Evolutionary conservation across 2,888 invertebrate species (phyloP).

Genomic region (Thyatira batis): DNA sequence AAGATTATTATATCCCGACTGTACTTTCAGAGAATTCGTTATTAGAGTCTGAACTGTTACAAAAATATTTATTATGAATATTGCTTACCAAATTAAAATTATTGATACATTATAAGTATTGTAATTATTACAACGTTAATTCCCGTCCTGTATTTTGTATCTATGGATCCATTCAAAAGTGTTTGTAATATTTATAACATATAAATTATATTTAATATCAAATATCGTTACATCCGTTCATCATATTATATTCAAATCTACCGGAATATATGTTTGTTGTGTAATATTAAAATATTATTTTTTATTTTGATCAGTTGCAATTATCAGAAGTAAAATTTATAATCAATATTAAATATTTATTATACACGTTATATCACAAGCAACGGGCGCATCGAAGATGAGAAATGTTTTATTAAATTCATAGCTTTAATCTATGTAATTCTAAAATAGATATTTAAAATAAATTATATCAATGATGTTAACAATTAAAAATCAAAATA

Average conservation of each 20-base stretch:
- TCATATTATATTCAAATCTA: not conserved
- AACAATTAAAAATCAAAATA: slow-evolving; percentile 25
- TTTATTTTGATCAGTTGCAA: slow-evolving; percentile 1
- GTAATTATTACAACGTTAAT: slow-evolving; percentile 19
- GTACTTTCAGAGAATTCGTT: not conserved
- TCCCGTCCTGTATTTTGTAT: slow-evolving; percentile 30
- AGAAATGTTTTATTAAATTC: slow-evolving; percentile 35
- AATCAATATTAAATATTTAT: slow-evolving; percentile 1
- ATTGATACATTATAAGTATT: not conserved
- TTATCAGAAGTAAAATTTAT: not conserved
- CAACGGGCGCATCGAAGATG: slow-evolving; percentile 53
- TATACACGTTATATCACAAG: slow-evolving; percentile 24
- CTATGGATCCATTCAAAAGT: slow-evolving; percentile 16
- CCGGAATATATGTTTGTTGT: not conserved
- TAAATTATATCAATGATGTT: slow-evolving; percentile 40
- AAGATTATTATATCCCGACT: not conserved
- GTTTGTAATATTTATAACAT: too few species aligned
- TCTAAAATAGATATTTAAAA: slow-evolving; percentile 46
- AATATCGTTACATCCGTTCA: not conserved
- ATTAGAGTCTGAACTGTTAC: not conserved
- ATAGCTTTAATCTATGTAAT: slow-evolving; percentile 56
- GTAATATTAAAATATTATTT: slow-evolving; percentile 17
- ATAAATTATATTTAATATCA: not conserved
- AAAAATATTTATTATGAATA: not conserved
- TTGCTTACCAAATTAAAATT: not conserved